phyloP scores from a whole-genome alignment of 2,113 vertebrate species.

The Caretta caretta region DNA sequence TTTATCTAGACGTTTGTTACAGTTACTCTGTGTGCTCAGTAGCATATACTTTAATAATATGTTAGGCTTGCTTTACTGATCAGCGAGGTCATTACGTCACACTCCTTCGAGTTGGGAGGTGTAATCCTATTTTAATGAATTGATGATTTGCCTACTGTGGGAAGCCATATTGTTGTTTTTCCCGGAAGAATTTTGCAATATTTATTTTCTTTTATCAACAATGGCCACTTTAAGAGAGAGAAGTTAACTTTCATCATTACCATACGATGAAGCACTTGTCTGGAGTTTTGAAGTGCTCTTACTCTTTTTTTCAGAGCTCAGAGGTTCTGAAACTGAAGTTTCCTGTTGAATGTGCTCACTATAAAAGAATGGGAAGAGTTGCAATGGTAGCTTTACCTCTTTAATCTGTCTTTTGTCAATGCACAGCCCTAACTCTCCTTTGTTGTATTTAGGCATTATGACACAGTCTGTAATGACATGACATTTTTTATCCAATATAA shows the following conservation, averaged over 20 bases:
- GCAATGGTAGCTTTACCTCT: neutral
- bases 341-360: neutral
- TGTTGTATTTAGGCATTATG: rapidly evolving
- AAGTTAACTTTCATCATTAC: neutral
- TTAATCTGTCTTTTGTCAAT: neutral
- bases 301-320: neutral
- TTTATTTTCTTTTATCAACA: neutral
- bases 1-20: neutral
- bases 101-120: neutral
- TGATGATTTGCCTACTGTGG: neutral
- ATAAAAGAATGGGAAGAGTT: neutral
- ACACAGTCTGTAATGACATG: neutral
- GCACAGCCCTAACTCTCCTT: neutral
- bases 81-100: neutral
- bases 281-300: neutral
- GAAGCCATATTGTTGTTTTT: neutral
- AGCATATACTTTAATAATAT: rapidly evolving
- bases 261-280: rapidly evolving
- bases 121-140: neutral
- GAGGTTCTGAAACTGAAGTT: neutral
- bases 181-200: neutral
- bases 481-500: neutral
- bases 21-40: neutral
- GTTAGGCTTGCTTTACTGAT: neutral
- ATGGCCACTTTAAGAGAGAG: neutral